Evolutionary conservation across 1,140 invertebrate species (phyloP).

Genomic region (Probaryconus sp.): DNA sequence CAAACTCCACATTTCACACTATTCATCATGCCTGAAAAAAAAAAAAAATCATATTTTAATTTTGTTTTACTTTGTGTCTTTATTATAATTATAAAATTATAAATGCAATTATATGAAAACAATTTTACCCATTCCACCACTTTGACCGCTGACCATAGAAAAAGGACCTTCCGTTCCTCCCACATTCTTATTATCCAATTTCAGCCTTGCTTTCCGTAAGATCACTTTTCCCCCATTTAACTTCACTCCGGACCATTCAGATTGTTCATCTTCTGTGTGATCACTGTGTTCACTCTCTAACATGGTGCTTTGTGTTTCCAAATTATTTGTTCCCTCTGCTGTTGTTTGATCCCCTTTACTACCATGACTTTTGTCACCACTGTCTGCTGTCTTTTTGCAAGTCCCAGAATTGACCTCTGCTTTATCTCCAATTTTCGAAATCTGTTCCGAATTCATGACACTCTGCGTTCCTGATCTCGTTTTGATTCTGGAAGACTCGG

Average conservation of each 20-base stretch:
- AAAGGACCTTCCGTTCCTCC: slow-evolving; percentile 83
- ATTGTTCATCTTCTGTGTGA: slow-evolving; percentile 77
- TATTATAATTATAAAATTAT: no score
- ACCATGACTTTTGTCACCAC: background rate
- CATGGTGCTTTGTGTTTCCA: slow-evolving; percentile 78
- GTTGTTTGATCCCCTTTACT: slow-evolving; percentile 1
- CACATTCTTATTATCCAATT: slow-evolving; percentile 80
- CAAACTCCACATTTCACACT: slow-evolving; percentile 89
- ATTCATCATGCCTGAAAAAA: slow-evolving; percentile 78
- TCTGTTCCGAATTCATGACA: slow-evolving; percentile 41
- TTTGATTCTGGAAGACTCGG: slow-evolving; percentile 76
- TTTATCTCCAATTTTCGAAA: slow-evolving; percentile 14
- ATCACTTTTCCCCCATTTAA: slow-evolving; percentile 83
- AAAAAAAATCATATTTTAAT: no score
- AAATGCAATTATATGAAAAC: slow-evolving; percentile 1
- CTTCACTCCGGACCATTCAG: slow-evolving; percentile 74
- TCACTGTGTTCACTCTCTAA: slow-evolving; percentile 79
- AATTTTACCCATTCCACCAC: slow-evolving; percentile 64
- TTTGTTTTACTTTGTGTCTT: no score
- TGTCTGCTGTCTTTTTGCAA: background rate
- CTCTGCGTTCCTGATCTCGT: slow-evolving; percentile 72
- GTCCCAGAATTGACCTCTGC: background rate
- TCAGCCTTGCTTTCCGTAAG: slow-evolving; percentile 83
- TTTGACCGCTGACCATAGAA: slow-evolving; percentile 77
- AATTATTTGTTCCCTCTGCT: slow-evolving; percentile 56